Percentiles rank a stretch among this genome's conserved stretches.
phyloP scores from a whole-genome alignment of 2,797 vertebrate genomes.

The Cyprinodon diabolis region DNA sequence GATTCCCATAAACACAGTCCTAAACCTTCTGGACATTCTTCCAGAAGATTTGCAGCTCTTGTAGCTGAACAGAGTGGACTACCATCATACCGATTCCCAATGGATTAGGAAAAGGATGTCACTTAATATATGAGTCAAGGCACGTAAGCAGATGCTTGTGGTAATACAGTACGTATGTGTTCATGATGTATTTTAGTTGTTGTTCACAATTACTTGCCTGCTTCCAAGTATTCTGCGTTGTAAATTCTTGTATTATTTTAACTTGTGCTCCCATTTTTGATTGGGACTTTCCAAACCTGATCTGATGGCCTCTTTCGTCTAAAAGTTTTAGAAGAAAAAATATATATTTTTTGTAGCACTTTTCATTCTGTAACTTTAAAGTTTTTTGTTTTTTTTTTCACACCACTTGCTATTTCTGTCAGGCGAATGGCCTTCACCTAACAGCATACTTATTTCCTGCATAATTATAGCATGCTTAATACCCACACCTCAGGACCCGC shows the following conservation, averaged over 20 bases:
- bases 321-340: no score
- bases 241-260: neutral
- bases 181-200: neutral
- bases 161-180: neutral
- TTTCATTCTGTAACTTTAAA: neutral
- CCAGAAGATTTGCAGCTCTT: no score
- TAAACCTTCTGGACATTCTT: no score
- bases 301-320: neutral
- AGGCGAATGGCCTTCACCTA: neutral
- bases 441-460: neutral
- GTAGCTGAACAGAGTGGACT: no score
- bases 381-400: neutral
- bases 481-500: constrained; percentile 1
- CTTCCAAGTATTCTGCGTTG: neutral
- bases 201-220: neutral
- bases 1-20: no score
- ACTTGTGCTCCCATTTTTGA: neutral
- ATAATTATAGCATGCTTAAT: constrained; percentile 4
- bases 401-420: neutral
- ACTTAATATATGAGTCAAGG: no score
- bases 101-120: no score
- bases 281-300: neutral
- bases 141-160: no score
- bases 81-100: no score
- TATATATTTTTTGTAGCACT: neutral